These are phyloP conservation scores for Recurvirostra avosetta DNA, from an alignment of 2,113 vertebrate species.

Conservation along the genomic window DNA sequence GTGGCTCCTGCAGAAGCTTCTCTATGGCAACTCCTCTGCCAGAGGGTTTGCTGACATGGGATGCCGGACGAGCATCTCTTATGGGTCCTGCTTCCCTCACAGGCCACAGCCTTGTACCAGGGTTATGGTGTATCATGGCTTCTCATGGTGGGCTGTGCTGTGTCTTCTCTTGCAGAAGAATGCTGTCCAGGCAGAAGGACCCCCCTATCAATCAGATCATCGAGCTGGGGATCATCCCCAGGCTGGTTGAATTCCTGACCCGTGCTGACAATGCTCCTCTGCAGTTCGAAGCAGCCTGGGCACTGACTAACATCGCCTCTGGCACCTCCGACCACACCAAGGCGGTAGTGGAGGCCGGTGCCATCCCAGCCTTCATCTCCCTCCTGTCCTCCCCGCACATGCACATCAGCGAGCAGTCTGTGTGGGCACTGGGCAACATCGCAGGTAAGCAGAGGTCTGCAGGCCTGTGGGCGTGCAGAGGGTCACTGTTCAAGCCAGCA, in stretches of 20 bases:
- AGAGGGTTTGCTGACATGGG: not conserved
- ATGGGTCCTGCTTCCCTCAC: not conserved
- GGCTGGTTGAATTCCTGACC: constrained; percentile 83
- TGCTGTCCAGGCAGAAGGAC: constrained; percentile 83
- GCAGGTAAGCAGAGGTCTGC: constrained; percentile 76
- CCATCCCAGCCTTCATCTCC: constrained; percentile 79
- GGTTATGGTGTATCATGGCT: not conserved
- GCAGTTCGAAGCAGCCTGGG: constrained; percentile 94
- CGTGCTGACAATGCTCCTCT: constrained; percentile 66
- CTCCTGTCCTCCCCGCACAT: constrained; percentile 82
- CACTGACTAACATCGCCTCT: constrained; percentile 89
- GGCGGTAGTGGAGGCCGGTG: constrained; percentile 85
- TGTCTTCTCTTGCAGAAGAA: constrained; percentile 69
- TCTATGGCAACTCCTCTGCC: not conserved
- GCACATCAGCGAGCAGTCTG: constrained; percentile 88
- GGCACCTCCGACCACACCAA: constrained; percentile 86
- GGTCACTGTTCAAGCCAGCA: not conserved
- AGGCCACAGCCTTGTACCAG: not conserved
- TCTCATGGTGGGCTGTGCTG: not conserved
- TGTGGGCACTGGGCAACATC: constrained; percentile 94
- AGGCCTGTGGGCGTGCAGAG: not conserved
- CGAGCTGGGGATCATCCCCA: constrained; percentile 79
- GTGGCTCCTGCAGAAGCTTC: not conserved
- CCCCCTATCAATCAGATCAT: constrained; percentile 82
- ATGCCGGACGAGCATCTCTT: not conserved